Base-by-base conservation (phyloP, 2,888 invertebrate species). In the Hyposoter didymator region DNA sequence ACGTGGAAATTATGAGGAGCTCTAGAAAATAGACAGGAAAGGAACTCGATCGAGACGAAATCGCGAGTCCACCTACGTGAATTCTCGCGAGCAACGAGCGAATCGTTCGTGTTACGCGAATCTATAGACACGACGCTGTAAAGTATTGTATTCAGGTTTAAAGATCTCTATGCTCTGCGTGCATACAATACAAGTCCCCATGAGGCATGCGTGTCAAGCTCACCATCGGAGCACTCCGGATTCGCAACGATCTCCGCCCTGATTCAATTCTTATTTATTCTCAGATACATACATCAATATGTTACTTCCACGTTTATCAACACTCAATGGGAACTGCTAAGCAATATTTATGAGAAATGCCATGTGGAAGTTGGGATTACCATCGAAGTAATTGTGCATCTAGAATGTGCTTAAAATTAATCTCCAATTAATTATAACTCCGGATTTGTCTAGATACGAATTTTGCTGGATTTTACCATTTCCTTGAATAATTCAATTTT, bases 51-150 rank as follows among this genome's bases (percentile, higher is more conserved):
- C 85, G 85, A 82, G 82, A 84, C 86, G 78, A 78, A 85, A 75
- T 70, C 67, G 76, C 81, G 82, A 35, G 52, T 87, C 84, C 90
- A 90, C 92, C 92, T 90, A 92, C 92, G 91, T 90, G 88, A 91
- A 91, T 91, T 89, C 89, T 90, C 89, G 87, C 89, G 87, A 82
- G 90, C 88, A 88, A 89, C 89, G 88, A 89, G 89, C 90, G 89
- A 84, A 89, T 90, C 89, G 88, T 86, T 89, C 84, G 87, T 76
- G 84, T 85, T 87, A 85, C 87, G 84, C 81, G 72, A 73, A 73
- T 80, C 80, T 66, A 52, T 73, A 66, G 43, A 66, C 28, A 66
- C n/a, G 43, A 39, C n/a, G 19, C 19, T 35, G 62, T 14, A 70
- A 64, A 28, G 22, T 47, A 72, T 62, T 78, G 52, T 62, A 72